Evolutionary conservation across 2,888 invertebrate species (phyloP), one percentile per base, ranked within the genome.

Genomic region (Ormyrus thymus): DNA sequence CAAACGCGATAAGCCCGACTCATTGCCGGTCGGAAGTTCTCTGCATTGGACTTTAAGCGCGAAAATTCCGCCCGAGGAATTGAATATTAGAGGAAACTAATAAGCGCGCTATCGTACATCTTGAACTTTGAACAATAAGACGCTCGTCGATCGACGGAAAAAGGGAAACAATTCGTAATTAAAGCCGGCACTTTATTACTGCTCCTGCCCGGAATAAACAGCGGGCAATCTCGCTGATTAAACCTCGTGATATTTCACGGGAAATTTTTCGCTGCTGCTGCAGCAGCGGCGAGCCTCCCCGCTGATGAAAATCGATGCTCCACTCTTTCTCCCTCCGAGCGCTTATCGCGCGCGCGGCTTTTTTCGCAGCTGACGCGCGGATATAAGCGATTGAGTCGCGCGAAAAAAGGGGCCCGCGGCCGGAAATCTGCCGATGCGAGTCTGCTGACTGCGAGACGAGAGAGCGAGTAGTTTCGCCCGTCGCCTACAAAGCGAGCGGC

Each of bases 401-500:
- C 29, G 4, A 29, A 29, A 29, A 29, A 66, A 15, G 55, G 56
- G 65, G 53, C 80, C 74, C 50, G 72, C 59, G 74, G 70, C 46
- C 61, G 50, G 45, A 80, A 81, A 81, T 78, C 71, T 76, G 78
- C 66, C 78, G 72, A 81, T 73, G 79, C 78, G 78, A 76, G 62
- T 4, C 29, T 78, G 76, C 79, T 81, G 78, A 81, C 72, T 75
- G 64, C 73, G 64, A 68, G 71, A 58, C 56, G 15, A 29, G 15
- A 45, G 59, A 48, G 70, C 50, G 45, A 61, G 29, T 15, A 50
- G 55, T 46, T 53, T 76, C 69, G 43, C 62, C 29, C 74, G 48
- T 11, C 10, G 51, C 45, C 62, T 62, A 45, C 71, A 46, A 74
- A 65, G 65, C 58, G 73, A 74, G 56, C 50, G n/a, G 55, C 53